phyloP scores from a whole-genome alignment of 2,888 invertebrate genomes.

The Parnassius mnemosyne region DNA sequence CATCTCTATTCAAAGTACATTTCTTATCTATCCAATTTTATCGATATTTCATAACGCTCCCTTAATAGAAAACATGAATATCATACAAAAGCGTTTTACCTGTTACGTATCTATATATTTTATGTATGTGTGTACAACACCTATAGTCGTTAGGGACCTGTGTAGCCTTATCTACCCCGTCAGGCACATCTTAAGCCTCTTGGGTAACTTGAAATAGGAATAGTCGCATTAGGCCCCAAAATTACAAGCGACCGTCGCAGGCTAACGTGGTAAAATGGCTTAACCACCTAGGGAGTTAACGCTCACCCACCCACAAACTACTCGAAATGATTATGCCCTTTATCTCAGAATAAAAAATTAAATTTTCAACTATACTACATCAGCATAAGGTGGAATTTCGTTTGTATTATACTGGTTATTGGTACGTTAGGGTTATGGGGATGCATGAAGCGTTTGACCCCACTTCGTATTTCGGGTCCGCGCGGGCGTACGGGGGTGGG shows the following conservation, averaged over 20 bases:
- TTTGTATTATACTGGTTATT: conserved; percentile 5
- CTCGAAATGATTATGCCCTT: conserved; percentile 42
- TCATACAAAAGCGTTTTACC: conserved; percentile 4
- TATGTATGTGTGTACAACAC: conserved; percentile 24
- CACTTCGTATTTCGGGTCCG: conserved; percentile 71
- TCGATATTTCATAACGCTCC: not conserved
- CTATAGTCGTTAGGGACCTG: conserved; percentile 33
- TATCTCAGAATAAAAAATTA: conserved; percentile 26
- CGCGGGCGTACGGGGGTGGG: conserved; percentile 49
- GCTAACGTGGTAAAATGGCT: conserved; percentile 78
- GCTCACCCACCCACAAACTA: conserved; percentile 50
- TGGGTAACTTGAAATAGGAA: conserved; percentile 78
- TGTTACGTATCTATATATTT: not conserved
- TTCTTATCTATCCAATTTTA: not conserved
- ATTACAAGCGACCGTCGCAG: conserved; percentile 79
- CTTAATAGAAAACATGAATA: conserved; percentile 5
- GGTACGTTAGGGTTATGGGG: conserved; percentile 36
- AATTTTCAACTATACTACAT: conserved; percentile 35
- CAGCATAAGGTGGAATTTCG: conserved; percentile 30
- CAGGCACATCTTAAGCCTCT: conserved; percentile 71
- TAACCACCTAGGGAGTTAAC: conserved; percentile 73
- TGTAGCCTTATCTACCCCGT: conserved; percentile 63
- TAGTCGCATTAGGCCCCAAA: conserved; percentile 79
- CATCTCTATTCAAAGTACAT: not conserved
- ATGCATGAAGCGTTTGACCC: conserved; percentile 72